A percentile compares a stretch with the other conserved stretches of the same genome.
Evolutionary conservation across 1,140 invertebrate genomes (phyloP).

Genomic region (Tetragnatha versicolor): DNA sequence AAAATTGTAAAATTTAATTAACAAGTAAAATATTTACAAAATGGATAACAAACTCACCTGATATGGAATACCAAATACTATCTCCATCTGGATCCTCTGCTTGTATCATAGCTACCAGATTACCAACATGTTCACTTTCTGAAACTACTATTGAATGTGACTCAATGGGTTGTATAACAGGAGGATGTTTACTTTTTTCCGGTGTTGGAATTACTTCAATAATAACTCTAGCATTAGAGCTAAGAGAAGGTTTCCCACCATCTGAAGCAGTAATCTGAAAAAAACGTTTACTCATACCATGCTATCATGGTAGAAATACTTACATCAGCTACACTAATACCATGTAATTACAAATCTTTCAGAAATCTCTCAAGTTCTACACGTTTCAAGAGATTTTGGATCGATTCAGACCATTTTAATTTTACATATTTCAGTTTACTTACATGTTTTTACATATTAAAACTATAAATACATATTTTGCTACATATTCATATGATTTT

Average conservation of each 20-base stretch:
- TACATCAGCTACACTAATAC: no score
- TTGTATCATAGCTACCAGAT: constrained; percentile 80
- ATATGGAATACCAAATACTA: constrained; percentile 72
- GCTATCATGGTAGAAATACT: no score
- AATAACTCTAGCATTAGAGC: constrained; percentile 67
- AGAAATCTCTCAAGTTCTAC: no score
- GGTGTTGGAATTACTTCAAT: constrained; percentile 62
- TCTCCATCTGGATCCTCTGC: constrained; percentile 85
- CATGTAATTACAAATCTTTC: no score
- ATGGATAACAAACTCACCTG: constrained; percentile 22
- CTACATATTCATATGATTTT: no score
- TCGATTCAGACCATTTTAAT: no score
- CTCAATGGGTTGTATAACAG: constrained; percentile 71
- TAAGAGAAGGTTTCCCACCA: constrained; percentile 73
- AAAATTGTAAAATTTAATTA: background rate
- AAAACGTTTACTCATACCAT: no score
- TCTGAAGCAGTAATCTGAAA: constrained; percentile 50
- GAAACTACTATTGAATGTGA: constrained; percentile 75
- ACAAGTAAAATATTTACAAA: background rate
- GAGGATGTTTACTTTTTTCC: constrained; percentile 68
- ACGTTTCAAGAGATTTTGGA: no score
- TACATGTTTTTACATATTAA: no score
- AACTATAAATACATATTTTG: no score
- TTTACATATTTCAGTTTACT: no score
- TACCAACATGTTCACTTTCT: constrained; percentile 84